Evolutionary conservation across 2,797 vertebrate species (phyloP), one percentile per base, ranked within the genome.

Genomic region (Danio choprae): DNA sequence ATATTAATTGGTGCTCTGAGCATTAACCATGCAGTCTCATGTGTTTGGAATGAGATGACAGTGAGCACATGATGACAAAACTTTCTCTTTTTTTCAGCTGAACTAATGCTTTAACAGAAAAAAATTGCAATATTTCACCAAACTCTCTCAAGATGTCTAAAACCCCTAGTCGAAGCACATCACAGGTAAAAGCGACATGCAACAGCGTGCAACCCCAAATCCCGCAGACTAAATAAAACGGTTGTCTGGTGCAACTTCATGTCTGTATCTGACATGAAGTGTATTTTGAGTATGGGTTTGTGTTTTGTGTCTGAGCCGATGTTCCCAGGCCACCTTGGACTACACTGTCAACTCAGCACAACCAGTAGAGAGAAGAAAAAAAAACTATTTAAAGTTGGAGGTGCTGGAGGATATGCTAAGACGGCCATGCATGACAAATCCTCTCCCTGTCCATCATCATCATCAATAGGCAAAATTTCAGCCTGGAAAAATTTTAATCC

Each of bases 371-470:
- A 90, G 90, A 79, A 63, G 85, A 29, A n/a, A n/a, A 29, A 29
- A 29, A 29, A 89, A 83, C 79, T 77, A 71, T 72, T 65, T 71
- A 86, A 86, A 89, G 78, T 89, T 84, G 76, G 91, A 87, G 85
- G 90, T 8, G 4, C n/a, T 70, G 87, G 87, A 87, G 88, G 87
- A 87, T 85, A 89, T 87, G 85, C 85, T 81, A 82, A 50, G 87
- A 90, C 88, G 73, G 80, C 84, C 89, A 88, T 84, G 90, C 89
- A 89, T 89, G 87, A 88, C 89, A 90, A 93, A 93, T 91, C 89
- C 88, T 89, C 85, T 88, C 72, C 89, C 90, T 87, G 89, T 87
- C 89, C 91, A 91, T 92, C 91, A 91, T 90, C 91, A 91, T 90
- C 83, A 90, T 87, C 69, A 90, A 91, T 90, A 88, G 91, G 86